Percentiles rank a stretch among this genome's conserved stretches.
Conservation (phyloP, 64 coral and sea anemone genomes). For the Cladopsammia gracilis region DNA sequence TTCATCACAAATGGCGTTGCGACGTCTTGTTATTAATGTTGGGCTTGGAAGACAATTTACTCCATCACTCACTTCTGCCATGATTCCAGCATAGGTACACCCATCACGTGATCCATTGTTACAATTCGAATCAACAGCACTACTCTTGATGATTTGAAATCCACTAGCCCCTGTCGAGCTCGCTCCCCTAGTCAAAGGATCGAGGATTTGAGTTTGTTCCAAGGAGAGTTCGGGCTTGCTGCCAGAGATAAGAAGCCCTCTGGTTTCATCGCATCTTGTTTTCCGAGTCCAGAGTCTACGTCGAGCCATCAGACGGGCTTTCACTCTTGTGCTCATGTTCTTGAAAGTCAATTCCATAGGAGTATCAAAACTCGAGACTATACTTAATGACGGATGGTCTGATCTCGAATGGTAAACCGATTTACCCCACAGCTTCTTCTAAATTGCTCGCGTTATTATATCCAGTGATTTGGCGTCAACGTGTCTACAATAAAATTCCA, state of each 20-base stretch:
- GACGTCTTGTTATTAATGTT: background rate
- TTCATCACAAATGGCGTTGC: conserved; percentile 44
- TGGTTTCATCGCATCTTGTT: conserved; percentile 10
- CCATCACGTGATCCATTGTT: background rate
- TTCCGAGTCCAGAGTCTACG: background rate
- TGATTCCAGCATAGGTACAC: conserved; percentile 5
- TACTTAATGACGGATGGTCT: no score
- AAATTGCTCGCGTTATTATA: no score
- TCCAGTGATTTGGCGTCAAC: no score
- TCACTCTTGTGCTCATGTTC: no score
- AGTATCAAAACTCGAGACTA: no score
- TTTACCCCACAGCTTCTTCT: no score
- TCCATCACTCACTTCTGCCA: background rate
- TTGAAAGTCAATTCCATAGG: no score
- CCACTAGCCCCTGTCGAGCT: background rate
- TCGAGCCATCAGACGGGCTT: no score
- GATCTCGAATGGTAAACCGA: no score
- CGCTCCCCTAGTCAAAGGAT: background rate
- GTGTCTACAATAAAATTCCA: no score
- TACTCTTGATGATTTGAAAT: background rate
- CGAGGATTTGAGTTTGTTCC: background rate
- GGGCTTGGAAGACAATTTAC: conserved; percentile 43
- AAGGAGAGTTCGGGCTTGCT: background rate
- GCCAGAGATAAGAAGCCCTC: background rate
- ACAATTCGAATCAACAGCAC: background rate